These are phyloP conservation scores for Mechanitis mazaeus DNA, from an alignment of 2,888 invertebrate species.

Conservation along the genomic window DNA sequence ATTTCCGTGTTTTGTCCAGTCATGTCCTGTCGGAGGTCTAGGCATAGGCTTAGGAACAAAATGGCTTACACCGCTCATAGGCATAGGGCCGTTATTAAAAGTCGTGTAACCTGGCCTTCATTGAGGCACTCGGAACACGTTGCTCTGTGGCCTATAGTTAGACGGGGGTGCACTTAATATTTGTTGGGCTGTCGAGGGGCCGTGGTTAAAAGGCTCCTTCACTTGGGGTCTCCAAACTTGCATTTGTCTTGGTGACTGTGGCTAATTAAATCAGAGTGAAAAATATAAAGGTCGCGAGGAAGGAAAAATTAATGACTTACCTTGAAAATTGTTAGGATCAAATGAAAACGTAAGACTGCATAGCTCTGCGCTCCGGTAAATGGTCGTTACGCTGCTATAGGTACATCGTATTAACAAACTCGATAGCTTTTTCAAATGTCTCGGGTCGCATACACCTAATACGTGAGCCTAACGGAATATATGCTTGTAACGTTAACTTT, in stretches of 20 bases:
- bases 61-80: constrained; percentile 23
- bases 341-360: constrained; percentile 6
- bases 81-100: background rate
- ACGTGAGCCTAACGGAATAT: too few relatives aligned
- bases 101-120: too few relatives aligned
- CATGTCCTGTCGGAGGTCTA: constrained; percentile 13
- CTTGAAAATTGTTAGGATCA: background rate
- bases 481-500: too few relatives aligned
- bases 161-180: constrained; percentile 25
- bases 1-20: constrained; percentile 27
- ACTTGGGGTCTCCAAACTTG: constrained; percentile 16
- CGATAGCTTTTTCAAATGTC: constrained; percentile 12
- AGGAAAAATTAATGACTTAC: constrained; percentile 2
- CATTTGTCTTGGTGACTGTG: constrained; percentile 12
- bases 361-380: constrained; percentile 5
- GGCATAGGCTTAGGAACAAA: constrained; percentile 17
- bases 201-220: constrained; percentile 9
- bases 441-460: background rate
- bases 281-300: background rate
- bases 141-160: too few relatives aligned
- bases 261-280: constrained; percentile 5
- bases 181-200: constrained; percentile 26
- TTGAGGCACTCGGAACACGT: too few relatives aligned
- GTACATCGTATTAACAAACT: constrained; percentile 3
- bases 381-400: background rate